These are phyloP conservation scores for Xenotilapia caudafasciata DNA, from an alignment of 2,113 vertebrate species.

Conservation along the genomic window DNA sequence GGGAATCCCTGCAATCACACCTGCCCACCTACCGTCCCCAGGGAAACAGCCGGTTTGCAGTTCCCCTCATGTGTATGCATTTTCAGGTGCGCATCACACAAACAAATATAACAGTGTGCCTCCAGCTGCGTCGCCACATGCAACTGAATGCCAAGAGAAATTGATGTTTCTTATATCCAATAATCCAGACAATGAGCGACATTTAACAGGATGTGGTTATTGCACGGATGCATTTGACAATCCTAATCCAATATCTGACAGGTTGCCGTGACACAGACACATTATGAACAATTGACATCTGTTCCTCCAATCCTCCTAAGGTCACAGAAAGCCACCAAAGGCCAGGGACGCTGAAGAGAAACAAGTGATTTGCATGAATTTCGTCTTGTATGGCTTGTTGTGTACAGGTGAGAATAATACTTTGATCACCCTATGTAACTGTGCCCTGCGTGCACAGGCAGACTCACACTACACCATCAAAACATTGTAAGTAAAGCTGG, in stretches of 20 bases:
- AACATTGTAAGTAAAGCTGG: not conserved
- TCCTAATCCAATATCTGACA: constrained; percentile 11
- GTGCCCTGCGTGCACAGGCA: not conserved
- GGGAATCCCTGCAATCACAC: not conserved
- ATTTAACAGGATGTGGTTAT: not conserved
- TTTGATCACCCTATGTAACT: not conserved
- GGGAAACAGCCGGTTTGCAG: not conserved
- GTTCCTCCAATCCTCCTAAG: constrained; percentile 21
- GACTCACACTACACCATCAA: not conserved
- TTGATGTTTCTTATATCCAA: not conserved
- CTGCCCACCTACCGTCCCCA: not conserved
- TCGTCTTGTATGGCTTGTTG: not conserved
- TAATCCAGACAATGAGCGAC: not conserved
- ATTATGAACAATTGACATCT: constrained; percentile 38
- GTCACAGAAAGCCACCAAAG: not conserved
- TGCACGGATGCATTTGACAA: not conserved
- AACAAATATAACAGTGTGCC: not conserved
- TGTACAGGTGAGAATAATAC: not conserved
- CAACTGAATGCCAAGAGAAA: not conserved
- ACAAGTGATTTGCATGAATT: constrained; percentile 21
- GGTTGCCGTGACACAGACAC: not conserved
- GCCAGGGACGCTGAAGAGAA: not conserved
- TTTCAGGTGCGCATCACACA: not conserved
- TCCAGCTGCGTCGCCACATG: not conserved
- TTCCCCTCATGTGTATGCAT: not conserved